phyloP scores from a whole-genome alignment of 2,113 vertebrate genomes.

The Elgaria multicarinata region DNA sequence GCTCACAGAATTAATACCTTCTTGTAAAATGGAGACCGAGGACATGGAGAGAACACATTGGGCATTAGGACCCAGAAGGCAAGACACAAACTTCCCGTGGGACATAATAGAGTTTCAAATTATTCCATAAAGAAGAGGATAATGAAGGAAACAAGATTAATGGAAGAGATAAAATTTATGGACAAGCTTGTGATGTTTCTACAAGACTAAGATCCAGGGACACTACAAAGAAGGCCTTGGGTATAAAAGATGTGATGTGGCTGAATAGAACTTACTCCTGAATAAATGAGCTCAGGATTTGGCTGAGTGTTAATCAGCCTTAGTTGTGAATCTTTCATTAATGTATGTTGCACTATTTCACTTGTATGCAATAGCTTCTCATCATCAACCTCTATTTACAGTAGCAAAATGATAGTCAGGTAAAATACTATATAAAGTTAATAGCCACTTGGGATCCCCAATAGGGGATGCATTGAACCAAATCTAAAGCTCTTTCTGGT shows the following conservation, averaged over 20 bases:
- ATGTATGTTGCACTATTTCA: not conserved
- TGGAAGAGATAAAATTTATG: too few relatives aligned
- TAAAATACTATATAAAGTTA: not conserved
- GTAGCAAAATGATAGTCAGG: not conserved
- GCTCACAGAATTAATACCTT: too few relatives aligned
- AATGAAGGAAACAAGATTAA: too few relatives aligned
- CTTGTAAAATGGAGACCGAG: too few relatives aligned
- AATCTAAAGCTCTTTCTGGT: not conserved
- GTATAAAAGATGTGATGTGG: not conserved
- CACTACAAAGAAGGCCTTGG: not conserved
- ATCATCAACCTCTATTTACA: not conserved
- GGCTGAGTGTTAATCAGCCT: not conserved
- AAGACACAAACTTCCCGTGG: too few relatives aligned
- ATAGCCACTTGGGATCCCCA: not conserved
- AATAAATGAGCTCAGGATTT: not conserved
- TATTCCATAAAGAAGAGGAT: too few relatives aligned
- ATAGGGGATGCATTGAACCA: not conserved
- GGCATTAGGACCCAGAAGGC: too few relatives aligned
- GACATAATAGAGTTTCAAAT: too few relatives aligned
- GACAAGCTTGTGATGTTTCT: too few relatives aligned
- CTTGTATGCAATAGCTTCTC: not conserved
- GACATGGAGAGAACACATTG: too few relatives aligned
- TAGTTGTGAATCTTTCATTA: not conserved
- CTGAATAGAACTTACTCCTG: not conserved
- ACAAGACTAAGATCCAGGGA: too few relatives aligned